Percentiles rank a stretch among this genome's conserved stretches.
Evolutionary conservation across 2,113 vertebrate genomes (phyloP).

Genomic region (Malurus elegans): DNA sequence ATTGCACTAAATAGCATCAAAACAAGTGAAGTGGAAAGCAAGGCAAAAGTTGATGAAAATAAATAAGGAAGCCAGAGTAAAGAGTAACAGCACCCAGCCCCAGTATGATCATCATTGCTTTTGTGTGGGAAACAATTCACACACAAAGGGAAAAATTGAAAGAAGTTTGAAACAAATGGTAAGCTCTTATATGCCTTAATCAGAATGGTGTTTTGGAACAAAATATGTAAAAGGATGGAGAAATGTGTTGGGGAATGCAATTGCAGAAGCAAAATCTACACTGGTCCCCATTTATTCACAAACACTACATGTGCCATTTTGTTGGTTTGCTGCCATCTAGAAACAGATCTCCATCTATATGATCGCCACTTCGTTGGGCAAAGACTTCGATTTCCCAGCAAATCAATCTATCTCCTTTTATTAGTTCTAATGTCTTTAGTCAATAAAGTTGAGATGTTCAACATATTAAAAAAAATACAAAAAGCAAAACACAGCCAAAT

Average conservation of each 20-base stretch:
- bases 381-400: background rate
- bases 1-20: background rate
- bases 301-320: accelerated
- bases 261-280: background rate
- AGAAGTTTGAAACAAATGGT: background rate
- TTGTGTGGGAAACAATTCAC: background rate
- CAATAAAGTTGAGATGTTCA: background rate
- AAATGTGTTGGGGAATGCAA: background rate
- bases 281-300: background rate
- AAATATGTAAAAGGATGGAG: background rate
- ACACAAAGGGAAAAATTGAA: background rate
- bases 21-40: background rate
- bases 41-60: background rate
- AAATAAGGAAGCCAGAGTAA: background rate
- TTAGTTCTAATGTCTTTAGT: background rate
- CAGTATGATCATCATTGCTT: background rate
- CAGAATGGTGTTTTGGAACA: background rate
- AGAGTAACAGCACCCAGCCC: background rate
- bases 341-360: background rate
- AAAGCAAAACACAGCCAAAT: background rate
- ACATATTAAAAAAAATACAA: background rate
- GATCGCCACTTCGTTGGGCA: accelerated
- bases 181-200: background rate
- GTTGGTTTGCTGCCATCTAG: background rate
- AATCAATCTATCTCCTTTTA: background rate